phyloP scores from a whole-genome alignment of 2,888 invertebrate species.

The Sisyra terminalis region DNA sequence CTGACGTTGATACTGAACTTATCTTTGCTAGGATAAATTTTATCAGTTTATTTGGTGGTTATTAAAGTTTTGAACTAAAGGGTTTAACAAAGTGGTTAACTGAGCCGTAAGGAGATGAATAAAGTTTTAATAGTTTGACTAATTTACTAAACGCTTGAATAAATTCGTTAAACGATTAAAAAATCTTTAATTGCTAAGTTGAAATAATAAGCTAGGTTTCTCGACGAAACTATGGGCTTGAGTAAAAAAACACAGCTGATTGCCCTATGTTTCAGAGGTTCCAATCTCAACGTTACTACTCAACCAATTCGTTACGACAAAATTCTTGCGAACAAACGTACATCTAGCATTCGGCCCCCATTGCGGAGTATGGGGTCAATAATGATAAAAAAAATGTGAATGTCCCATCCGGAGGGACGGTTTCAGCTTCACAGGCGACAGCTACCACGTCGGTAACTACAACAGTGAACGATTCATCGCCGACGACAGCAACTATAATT shows the following conservation, averaged over 20 bases:
- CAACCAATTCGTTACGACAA: conserved; percentile 64
- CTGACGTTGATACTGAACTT: too few relatives aligned
- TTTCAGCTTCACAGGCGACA: not conserved
- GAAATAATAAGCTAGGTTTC: not conserved
- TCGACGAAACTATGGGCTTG: conserved; percentile 5
- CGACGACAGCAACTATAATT: not conserved
- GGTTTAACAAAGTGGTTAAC: too few relatives aligned
- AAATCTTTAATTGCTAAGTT: too few relatives aligned
- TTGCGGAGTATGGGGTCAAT: conserved; percentile 9
- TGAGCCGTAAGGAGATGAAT: too few relatives aligned
- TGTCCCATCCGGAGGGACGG: conserved; percentile 2
- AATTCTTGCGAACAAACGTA: conserved; percentile 75
- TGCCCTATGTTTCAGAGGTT: conserved; percentile 50
- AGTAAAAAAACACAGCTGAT: conserved; percentile 5
- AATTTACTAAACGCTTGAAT: too few relatives aligned
- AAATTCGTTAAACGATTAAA: too few relatives aligned
- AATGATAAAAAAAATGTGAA: not conserved
- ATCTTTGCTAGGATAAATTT: too few relatives aligned
- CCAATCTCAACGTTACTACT: conserved; percentile 63
- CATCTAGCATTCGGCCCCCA: conserved; percentile 46
- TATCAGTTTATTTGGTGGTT: too few relatives aligned
- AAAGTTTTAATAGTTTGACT: too few relatives aligned
- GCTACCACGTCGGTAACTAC: too few relatives aligned
- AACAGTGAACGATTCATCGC: not conserved
- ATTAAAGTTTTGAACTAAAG: too few relatives aligned